These are phyloP conservation scores for Artibeus lituratus DNA, from an alignment of 2,797 vertebrate genomes.

Conservation along the genomic window DNA sequence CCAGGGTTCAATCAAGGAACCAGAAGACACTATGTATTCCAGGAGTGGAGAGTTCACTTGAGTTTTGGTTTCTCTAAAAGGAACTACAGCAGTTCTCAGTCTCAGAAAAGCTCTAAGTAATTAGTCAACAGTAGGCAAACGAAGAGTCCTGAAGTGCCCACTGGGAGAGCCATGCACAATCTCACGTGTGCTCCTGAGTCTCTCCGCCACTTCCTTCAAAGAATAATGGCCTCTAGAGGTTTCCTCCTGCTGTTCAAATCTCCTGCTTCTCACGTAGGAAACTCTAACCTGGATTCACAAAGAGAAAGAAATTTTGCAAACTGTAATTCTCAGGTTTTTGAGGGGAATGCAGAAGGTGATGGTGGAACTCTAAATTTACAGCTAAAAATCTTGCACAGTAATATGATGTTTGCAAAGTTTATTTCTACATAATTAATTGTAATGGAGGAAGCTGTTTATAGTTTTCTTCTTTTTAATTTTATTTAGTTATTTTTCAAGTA, in stretches of 20 bases:
- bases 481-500: too few species aligned
- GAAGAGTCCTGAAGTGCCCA: background rate
- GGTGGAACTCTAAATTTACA: background rate
- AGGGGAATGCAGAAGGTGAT: background rate
- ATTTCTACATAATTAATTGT: background rate
- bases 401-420: background rate
- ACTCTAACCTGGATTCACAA: background rate
- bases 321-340: background rate
- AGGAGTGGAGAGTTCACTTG: background rate
- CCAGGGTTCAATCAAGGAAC: background rate
- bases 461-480: background rate
- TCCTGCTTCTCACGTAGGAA: background rate
- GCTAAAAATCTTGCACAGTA: background rate
- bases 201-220: background rate
- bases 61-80: background rate
- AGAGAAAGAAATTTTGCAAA: background rate
- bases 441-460: background rate
- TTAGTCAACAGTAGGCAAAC: background rate
- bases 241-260: background rate
- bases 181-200: background rate
- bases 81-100: background rate
- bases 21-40: background rate
- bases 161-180: background rate
- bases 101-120: background rate
- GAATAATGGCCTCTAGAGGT: background rate